Base-by-base conservation (phyloP, 2,888 invertebrate genomes). In the Mimumesa dahlbomi region DNA sequence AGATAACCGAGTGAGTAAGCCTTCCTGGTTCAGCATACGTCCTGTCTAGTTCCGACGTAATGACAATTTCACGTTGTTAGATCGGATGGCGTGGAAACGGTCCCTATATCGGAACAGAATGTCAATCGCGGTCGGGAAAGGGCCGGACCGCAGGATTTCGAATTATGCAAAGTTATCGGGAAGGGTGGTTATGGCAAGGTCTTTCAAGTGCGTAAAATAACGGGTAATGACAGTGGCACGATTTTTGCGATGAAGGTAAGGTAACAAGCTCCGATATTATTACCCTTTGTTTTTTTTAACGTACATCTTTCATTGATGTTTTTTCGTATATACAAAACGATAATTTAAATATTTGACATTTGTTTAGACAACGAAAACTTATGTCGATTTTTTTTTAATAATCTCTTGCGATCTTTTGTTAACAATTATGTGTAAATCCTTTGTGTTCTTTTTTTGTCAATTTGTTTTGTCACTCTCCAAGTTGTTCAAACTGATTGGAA, bases 51-150 rank as follows among this genome's bases (percentile, higher is more conserved):
- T n/a, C 29, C 19, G 21, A 48, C 42, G 43, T 68, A 43, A 72
- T 53, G 43, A 67, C 46, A 62, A 66, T 49, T 63, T 57, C 56
- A 5, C 34, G 13, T 66, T 70, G 49, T 29, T 38, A 87, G 87
- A 56, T 67, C 85, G 40, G 94, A 93, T 68, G 93, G 92, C 80
- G 90, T 94, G 65, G 95, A 95, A 88, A 93, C 93, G 3, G 91
- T 95, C 46, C 92, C 93, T 77, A 89, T 95, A 75, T 92, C 93
- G 13, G 95, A 94, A 80, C 92, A 92, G 82, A 94, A 92, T 81
- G 94, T 98, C 7, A 98, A 98, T 90, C 95, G 95, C 25, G 96
- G 96, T 2, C 93, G 94, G 85, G 95, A 95, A 83, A 95, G 95
- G 86, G 94, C 96, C 70, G 97, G 98, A 11, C 97, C 97, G 38